Conservation (phyloP, 2,113 vertebrate genomes). For the Oreotrochilus melanogaster region DNA sequence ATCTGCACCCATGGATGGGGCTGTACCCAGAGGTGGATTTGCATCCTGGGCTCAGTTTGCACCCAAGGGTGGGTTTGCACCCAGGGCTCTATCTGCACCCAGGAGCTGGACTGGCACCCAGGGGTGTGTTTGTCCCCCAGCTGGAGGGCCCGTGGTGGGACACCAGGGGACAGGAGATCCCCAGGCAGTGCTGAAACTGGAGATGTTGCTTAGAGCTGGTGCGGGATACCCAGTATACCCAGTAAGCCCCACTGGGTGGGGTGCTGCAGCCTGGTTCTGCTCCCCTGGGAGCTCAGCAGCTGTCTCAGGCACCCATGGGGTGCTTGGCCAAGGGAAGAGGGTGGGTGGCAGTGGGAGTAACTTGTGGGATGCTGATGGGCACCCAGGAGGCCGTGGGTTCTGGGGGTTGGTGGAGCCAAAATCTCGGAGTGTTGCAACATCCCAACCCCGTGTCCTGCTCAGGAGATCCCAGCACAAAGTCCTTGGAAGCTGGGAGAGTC, state of each 20-base stretch:
- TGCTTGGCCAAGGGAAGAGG: not conserved
- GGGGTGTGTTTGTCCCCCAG: not conserved
- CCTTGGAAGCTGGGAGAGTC: constrained; percentile 34
- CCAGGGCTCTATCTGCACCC: not conserved
- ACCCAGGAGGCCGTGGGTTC: accelerated
- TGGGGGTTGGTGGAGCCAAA: not conserved
- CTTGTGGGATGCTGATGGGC: accelerated
- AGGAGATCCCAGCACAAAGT: not conserved
- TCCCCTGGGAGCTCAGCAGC: not conserved
- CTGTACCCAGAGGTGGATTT: not conserved
- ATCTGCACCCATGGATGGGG: accelerated
- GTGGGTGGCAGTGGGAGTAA: accelerated
- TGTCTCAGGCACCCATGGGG: accelerated
- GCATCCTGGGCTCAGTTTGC: not conserved
- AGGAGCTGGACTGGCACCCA: not conserved
- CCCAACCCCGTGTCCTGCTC: not conserved
- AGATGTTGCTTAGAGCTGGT: not conserved
- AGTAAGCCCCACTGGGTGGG: not conserved
- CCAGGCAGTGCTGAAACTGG: not conserved
- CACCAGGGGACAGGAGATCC: not conserved
- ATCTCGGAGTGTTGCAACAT: not conserved
- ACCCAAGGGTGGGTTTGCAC: not conserved
- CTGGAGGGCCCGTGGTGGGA: not conserved
- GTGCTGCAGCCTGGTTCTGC: not conserved
- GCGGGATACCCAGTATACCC: not conserved